A percentile compares a stretch with the other conserved stretches of the same genome.
phyloP scores from a whole-genome alignment of 2,797 vertebrate species.

The Coccyzus lansbergi region DNA sequence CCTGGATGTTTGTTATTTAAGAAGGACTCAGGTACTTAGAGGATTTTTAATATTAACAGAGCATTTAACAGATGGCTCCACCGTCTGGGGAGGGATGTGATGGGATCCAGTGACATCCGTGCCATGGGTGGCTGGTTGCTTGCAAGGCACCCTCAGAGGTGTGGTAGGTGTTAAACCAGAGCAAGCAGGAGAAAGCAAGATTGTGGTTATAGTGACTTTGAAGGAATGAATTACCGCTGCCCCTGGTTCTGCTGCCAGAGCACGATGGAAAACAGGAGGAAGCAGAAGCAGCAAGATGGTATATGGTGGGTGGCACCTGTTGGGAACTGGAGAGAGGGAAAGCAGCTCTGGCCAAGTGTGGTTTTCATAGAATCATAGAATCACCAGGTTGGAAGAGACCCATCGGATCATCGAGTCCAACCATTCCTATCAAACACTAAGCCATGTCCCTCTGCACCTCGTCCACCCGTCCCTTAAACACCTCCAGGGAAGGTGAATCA shows the following conservation, averaged over 20 bases:
- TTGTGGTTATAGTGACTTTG: background rate
- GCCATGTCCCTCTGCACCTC: no score
- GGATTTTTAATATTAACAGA: background rate
- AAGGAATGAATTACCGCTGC: background rate
- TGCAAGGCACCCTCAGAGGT: background rate
- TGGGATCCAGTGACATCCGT: rapidly evolving
- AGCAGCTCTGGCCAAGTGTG: background rate
- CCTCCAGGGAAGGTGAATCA: no score
- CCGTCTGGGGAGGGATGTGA: background rate
- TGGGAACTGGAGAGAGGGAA: background rate
- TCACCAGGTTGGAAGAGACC: no score
- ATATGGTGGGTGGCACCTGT: background rate
- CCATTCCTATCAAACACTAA: no score
- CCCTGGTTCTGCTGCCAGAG: background rate
- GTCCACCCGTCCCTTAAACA: no score
- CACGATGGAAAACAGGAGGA: background rate
- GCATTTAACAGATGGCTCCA: background rate
- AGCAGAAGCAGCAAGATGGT: background rate
- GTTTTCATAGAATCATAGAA: no score
- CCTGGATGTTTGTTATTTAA: background rate
- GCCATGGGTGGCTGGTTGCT: background rate
- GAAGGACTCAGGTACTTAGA: background rate
- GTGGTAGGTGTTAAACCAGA: background rate
- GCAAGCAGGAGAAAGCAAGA: background rate
- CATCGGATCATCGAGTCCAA: no score